Base-by-base conservation (phyloP, 2,113 vertebrate species). In the Toxotes chatareus region DNA sequence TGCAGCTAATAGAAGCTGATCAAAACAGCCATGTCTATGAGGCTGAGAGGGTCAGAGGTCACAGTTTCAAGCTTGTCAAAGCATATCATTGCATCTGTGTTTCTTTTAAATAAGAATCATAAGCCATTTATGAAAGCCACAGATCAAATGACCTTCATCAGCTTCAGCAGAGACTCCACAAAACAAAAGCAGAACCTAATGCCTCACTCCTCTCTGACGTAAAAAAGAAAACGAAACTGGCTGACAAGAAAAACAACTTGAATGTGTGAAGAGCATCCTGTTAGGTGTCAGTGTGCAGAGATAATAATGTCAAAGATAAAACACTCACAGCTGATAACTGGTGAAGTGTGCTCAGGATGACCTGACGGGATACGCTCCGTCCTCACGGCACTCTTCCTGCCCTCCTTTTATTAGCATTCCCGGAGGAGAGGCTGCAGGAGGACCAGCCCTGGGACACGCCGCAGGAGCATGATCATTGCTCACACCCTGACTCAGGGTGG, bases 401-500 rank as follows among this genome's bases (percentile, higher is more conserved):
- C 40, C 0, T 44, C 38, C 83, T 91, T 92, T 91, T 93, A 94
- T 92, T 78, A 82, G 73, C 23, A 9, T 13, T 78, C 47, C 64
- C 1, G 12, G 12, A 75, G 46, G 61, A 75, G 51, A 78, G 51
- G 69, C 21, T 13, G n/a, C 63, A 47, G 80, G 42, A 78, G 53
- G 79, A 56, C 61, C 71, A 49, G 0, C 66, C 32, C 55, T 0
- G 0, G 46, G 64, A 67, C 83, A 90, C 8, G 73, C 73, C 9
- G 61, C 42, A 23, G 19, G 76, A 56, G 86, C 85, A 76, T 93
- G 93, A 90, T 56, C 57, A 31, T 88, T 82, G 88, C 83, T 94
- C 92, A 93, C 86, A 71, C 46, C 42, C 84, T 93, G 92, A 91
- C 80, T 93, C 84, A 89, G 83, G 67, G 71, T 77, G n/a, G 56